phyloP scores from a whole-genome alignment of 2,888 invertebrate genomes.

The Drosophila setosimentum region DNA sequence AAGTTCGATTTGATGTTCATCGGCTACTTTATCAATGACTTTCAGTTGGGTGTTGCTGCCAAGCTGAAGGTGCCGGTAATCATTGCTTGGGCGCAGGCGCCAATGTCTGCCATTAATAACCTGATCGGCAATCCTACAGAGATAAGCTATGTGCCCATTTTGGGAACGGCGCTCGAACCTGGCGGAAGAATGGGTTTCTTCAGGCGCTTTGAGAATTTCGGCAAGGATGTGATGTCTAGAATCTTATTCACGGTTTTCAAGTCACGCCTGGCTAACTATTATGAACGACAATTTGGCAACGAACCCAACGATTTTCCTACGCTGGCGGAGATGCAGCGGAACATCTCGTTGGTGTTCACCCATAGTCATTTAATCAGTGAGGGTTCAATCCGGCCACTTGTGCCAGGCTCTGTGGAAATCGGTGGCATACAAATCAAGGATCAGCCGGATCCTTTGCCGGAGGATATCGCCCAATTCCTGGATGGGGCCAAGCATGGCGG shows the following conservation, averaged over 20 bases:
- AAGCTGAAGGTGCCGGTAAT: slow-evolving; percentile 79
- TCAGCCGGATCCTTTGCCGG: slow-evolving; percentile 78
- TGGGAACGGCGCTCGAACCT: slow-evolving; percentile 25
- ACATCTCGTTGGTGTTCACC: slow-evolving; percentile 79
- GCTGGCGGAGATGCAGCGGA: slow-evolving; percentile 66
- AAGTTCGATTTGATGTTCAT: slow-evolving; percentile 81
- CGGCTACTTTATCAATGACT: slow-evolving; percentile 82
- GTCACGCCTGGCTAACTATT: slow-evolving; percentile 33
- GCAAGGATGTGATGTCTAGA: slow-evolving; percentile 18
- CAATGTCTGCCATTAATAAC: slow-evolving; percentile 50
- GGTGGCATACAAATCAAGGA: slow-evolving; percentile 84
- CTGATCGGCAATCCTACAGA: slow-evolving; percentile 79
- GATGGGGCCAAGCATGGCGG: slow-evolving; percentile 84
- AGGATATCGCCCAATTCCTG: slow-evolving; percentile 82
- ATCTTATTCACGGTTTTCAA: slow-evolving; percentile 18
- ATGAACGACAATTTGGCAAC: slow-evolving; percentile 48
- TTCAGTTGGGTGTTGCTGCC: slow-evolving; percentile 77
- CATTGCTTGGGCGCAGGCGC: slow-evolving; percentile 67
- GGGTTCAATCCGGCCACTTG: slow-evolving; percentile 78
- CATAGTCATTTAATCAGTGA: slow-evolving; percentile 79
- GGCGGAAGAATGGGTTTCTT: slow-evolving; percentile 61
- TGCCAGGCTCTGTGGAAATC: slow-evolving; percentile 80
- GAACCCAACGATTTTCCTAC: slow-evolving; percentile 57
- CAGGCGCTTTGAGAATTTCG: slow-evolving; percentile 63
- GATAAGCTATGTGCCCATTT: slow-evolving; percentile 73